Evolutionary conservation across 2,888 invertebrate species (phyloP).

Genomic region (Microctonus hyperodae): DNA sequence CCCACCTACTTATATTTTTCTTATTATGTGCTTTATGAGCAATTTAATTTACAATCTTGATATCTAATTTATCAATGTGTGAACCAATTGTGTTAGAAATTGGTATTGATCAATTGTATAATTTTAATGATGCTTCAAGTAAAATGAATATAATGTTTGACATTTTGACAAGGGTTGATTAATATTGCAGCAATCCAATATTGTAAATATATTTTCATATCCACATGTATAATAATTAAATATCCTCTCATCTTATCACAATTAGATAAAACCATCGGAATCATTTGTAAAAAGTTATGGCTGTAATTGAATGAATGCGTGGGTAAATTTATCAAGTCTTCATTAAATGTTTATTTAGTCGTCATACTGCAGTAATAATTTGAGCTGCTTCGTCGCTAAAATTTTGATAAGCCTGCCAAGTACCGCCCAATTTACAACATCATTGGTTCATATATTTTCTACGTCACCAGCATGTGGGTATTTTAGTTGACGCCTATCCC

Average conservation of each 20-base stretch:
- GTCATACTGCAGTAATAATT: conserved; percentile 51
- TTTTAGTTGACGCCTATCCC: conserved; percentile 51
- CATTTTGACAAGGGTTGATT: background rate
- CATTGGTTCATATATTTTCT: conserved; percentile 51
- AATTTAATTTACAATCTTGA: conserved; percentile 1
- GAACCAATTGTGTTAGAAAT: conserved; percentile 49
- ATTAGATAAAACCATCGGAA: conserved; percentile 9
- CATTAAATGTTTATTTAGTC: conserved; percentile 56
- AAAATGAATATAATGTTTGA: background rate
- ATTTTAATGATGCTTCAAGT: background rate
- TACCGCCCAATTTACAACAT: conserved; percentile 51
- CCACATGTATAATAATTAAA: too few species aligned
- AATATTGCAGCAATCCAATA: too few species aligned
- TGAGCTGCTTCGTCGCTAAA: conserved; percentile 24
- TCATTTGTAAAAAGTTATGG: conserved; percentile 50
- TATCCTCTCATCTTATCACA: too few species aligned
- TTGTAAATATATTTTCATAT: too few species aligned
- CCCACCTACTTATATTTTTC: conserved; percentile 35
- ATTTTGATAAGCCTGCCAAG: conserved; percentile 56
- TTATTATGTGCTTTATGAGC: conserved; percentile 19
- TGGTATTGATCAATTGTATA: conserved; percentile 30
- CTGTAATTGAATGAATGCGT: conserved; percentile 35
- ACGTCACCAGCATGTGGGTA: conserved; percentile 56
- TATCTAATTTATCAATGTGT: conserved; percentile 33
- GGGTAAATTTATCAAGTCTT: conserved; percentile 55